Evolutionary conservation across 2,113 vertebrate genomes (phyloP).

Genomic region (Toxotes chatareus): DNA sequence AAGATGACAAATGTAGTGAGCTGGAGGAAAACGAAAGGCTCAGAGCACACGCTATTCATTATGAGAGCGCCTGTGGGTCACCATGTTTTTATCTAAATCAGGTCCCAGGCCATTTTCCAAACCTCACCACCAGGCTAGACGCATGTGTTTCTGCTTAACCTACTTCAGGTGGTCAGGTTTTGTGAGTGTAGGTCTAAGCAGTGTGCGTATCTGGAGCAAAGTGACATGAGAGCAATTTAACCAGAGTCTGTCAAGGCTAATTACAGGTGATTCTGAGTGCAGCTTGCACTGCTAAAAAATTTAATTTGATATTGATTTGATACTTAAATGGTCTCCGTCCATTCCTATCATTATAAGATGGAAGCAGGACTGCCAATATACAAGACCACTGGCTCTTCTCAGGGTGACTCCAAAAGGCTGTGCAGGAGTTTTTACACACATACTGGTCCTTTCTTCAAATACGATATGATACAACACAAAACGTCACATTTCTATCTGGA

Average conservation of each 20-base stretch:
- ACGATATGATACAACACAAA: not conserved
- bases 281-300: constrained; percentile 86
- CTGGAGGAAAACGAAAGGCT: constrained; percentile 70
- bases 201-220: constrained; percentile 45
- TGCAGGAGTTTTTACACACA: constrained; percentile 53
- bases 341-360: constrained; percentile 84
- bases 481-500: no score
- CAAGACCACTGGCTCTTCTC: constrained; percentile 72
- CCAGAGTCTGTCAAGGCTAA: constrained; percentile 83
- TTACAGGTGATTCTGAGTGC: constrained; percentile 85
- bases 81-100: constrained; percentile 81
- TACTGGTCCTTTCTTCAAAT: not conserved
- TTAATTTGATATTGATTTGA: constrained; percentile 89
- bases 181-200: constrained; percentile 15
- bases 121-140: constrained; percentile 59
- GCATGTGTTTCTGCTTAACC: constrained; percentile 69
- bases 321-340: constrained; percentile 84
- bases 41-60: constrained; percentile 80
- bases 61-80: constrained; percentile 79
- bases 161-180: constrained; percentile 62
- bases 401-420: constrained; percentile 66
- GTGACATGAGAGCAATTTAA: constrained; percentile 78
- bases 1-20: constrained; percentile 82
- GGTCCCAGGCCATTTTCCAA: constrained; percentile 73
- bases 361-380: constrained; percentile 81